phyloP scores from a whole-genome alignment of 2,888 invertebrate species.

The Cinara cedri region DNA sequence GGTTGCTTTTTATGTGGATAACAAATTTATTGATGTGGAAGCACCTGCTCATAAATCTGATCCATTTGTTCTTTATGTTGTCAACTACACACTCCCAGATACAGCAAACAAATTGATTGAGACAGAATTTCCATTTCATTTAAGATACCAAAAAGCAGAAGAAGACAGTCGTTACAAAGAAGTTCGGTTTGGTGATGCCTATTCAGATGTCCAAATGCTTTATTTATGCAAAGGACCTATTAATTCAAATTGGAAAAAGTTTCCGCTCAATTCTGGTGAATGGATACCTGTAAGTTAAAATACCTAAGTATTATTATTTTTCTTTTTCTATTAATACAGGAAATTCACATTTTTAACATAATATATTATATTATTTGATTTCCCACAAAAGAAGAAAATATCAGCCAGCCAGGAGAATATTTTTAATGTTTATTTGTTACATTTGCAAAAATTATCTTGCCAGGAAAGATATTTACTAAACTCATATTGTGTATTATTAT shows the following conservation, averaged over 20 bases:
- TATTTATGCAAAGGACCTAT: constrained; percentile 42
- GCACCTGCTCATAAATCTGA: constrained; percentile 43
- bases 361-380: too few relatives aligned
- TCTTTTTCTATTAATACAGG: neutral
- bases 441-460: too few relatives aligned
- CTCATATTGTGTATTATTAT: too few relatives aligned
- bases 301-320: neutral
- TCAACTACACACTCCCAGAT: constrained; percentile 47
- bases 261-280: constrained; percentile 28
- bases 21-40: constrained; percentile 52
- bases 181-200: constrained; percentile 41
- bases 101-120: constrained; percentile 44
- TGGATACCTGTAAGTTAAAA: constrained; percentile 46
- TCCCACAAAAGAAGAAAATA: too few relatives aligned
- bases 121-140: constrained; percentile 46
- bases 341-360: neutral
- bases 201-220: constrained; percentile 50
- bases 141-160: constrained; percentile 42
- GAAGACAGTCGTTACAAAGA: constrained; percentile 50
- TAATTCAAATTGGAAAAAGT: constrained; percentile 49
- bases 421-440: too few relatives aligned
- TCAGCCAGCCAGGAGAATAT: too few relatives aligned
- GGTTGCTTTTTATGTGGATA: constrained; percentile 51
- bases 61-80: constrained; percentile 45
- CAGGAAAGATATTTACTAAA: too few relatives aligned